These are phyloP conservation scores for Panthera tigris DNA, from an alignment of 2,113 vertebrate genomes.

Conservation along the genomic window DNA sequence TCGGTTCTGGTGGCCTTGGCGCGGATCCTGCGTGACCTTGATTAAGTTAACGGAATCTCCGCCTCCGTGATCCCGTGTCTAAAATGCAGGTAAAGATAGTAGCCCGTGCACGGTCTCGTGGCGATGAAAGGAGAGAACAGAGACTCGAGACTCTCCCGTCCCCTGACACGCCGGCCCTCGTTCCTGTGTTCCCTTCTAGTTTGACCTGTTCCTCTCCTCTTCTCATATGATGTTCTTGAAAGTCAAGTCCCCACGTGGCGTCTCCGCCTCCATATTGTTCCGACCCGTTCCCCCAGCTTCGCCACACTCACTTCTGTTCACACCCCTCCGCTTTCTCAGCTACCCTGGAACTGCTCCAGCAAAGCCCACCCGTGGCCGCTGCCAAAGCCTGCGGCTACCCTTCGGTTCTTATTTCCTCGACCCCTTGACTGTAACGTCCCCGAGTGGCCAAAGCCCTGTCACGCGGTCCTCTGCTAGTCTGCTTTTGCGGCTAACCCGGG, in stretches of 20 bases:
- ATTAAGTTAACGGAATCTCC: background rate
- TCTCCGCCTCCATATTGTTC: background rate
- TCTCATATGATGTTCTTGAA: slow-evolving; percentile 28
- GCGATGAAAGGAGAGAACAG: background rate
- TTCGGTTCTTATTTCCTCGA: background rate
- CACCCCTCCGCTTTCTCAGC: background rate
- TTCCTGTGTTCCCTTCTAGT: background rate
- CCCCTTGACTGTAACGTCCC: background rate
- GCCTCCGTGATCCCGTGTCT: background rate
- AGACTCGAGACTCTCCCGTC: background rate
- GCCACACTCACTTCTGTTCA: background rate
- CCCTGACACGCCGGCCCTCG: background rate
- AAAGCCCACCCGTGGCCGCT: background rate
- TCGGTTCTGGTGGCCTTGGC: background rate
- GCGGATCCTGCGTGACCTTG: background rate
- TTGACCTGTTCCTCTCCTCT: background rate
- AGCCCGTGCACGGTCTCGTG: background rate
- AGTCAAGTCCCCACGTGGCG: background rate
- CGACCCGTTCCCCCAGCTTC: background rate
- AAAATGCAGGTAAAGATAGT: slow-evolving; percentile 1
- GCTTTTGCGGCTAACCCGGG: background rate
- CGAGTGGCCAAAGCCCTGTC: background rate
- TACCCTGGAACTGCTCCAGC: background rate
- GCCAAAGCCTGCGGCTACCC: background rate
- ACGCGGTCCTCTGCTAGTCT: background rate